Conservation (phyloP, 1,140 invertebrate species). For the Tyrophagus putrescentiae region DNA sequence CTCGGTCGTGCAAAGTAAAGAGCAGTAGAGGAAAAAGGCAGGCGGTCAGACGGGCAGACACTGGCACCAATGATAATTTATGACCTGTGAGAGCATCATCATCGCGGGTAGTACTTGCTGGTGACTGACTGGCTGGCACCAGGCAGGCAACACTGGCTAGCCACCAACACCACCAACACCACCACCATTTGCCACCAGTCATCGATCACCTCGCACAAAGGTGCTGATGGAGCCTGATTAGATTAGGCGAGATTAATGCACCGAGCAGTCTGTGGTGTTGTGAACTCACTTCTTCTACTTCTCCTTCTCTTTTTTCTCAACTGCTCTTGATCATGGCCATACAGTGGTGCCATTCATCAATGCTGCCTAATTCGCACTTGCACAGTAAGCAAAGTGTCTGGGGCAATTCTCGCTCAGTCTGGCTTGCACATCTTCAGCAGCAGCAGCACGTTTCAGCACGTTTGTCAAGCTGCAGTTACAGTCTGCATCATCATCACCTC, state of each 20-base stretch:
- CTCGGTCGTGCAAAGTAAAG: neutral
- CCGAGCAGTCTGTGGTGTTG: neutral
- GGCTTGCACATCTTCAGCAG: neutral
- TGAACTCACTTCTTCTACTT: neutral
- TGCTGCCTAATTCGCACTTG: too few relatives aligned
- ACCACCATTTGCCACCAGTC: neutral
- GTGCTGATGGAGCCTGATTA: constrained; percentile 9
- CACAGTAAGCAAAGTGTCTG: too few relatives aligned
- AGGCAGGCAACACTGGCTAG: too few relatives aligned
- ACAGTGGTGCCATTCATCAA: neutral
- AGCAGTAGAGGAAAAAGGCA: too few relatives aligned
- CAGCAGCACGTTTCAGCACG: too few relatives aligned
- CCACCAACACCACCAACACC: neutral
- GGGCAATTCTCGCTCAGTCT: too few relatives aligned
- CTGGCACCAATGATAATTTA: constrained; percentile 14
- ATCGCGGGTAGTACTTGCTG: constrained; percentile 2
- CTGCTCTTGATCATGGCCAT: constrained; percentile 3
- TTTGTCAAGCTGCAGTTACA: too few relatives aligned
- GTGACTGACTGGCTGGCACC: too few relatives aligned
- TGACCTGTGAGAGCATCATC: neutral
- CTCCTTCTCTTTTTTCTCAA: neutral
- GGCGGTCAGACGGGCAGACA: too few relatives aligned
- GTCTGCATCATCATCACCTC: too few relatives aligned
- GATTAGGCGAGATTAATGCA: constrained; percentile 12
- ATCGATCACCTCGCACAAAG: constrained; percentile 10